Percentiles rank a stretch among this genome's conserved stretches.
phyloP scores from a whole-genome alignment of 2,797 vertebrate species.

The Austrolebias charrua region DNA sequence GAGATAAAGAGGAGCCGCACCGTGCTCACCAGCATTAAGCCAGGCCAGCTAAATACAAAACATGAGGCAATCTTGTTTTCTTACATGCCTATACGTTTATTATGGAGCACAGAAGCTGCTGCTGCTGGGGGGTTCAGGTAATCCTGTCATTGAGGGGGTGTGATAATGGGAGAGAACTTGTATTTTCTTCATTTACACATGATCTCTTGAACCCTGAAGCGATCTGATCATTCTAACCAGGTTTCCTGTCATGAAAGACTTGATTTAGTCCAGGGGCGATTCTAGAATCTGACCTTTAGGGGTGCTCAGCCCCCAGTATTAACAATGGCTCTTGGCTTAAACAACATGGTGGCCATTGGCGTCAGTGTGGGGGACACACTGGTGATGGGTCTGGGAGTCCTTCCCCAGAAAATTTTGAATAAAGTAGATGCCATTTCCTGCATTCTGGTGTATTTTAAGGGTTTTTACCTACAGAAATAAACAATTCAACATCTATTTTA shows the following conservation, averaged over 20 bases:
- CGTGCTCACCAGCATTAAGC: conserved; percentile 43
- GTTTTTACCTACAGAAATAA: too few relatives aligned
- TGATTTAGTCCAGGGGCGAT: too few relatives aligned
- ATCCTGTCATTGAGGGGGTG: conserved; percentile 30
- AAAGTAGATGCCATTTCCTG: too few relatives aligned
- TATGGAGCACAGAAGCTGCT: conserved; percentile 39
- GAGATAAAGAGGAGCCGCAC: conserved; percentile 69
- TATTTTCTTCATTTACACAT: conserved; percentile 41
- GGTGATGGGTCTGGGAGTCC: too few relatives aligned
- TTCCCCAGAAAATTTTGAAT: too few relatives aligned
- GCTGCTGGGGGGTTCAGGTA: conserved; percentile 17
- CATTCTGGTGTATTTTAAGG: too few relatives aligned
- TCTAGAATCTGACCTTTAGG: too few relatives aligned
- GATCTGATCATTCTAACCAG: conserved; percentile 28
- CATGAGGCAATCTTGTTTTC: conserved; percentile 54
- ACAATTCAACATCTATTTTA: too few relatives aligned
- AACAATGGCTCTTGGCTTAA: too few relatives aligned
- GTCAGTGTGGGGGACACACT: too few relatives aligned
- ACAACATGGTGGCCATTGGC: too few relatives aligned
- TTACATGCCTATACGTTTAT: conserved; percentile 57
- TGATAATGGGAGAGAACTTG: conserved; percentile 48
- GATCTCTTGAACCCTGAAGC: conserved; percentile 15
- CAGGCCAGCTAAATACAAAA: conserved; percentile 65
- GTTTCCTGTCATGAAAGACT: conserved; percentile 8
- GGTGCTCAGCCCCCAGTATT: too few relatives aligned